A percentile compares a stretch with the other conserved stretches of the same genome.
phyloP scores from a whole-genome alignment of 2,113 vertebrate species.

The Pyrgilauda ruficollis region DNA sequence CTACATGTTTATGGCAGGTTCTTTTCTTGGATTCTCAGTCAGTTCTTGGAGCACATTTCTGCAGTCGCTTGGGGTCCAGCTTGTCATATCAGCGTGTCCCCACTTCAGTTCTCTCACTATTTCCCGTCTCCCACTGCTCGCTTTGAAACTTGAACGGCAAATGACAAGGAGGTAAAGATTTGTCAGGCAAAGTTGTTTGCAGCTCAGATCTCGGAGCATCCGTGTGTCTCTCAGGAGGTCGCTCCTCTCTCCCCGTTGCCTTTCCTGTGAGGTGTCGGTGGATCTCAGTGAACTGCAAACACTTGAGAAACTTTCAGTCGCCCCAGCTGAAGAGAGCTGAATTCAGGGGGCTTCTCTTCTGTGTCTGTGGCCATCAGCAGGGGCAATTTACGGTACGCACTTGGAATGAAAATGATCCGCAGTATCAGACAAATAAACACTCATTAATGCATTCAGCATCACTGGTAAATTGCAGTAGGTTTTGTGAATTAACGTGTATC shows the following conservation, averaged over 20 bases:
- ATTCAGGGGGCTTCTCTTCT: neutral
- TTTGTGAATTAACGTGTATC: constrained; percentile 51
- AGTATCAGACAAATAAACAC: constrained; percentile 3
- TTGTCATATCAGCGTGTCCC: neutral
- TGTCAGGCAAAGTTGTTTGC: neutral
- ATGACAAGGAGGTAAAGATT: neutral
- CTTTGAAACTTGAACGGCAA: neutral
- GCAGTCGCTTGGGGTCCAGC: neutral
- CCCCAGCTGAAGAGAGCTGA: neutral
- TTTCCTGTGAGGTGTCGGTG: neutral
- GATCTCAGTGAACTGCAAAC: neutral
- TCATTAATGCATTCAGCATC: constrained; percentile 56
- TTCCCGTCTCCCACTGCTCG: neutral
- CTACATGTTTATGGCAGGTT: neutral
- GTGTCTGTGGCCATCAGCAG: neutral
- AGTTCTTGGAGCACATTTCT: neutral
- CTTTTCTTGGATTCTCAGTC: neutral
- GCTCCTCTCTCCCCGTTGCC: neutral
- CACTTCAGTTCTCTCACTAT: neutral
- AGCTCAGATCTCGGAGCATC: neutral
- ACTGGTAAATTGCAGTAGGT: constrained; percentile 43
- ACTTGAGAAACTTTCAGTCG: constrained; percentile 57
- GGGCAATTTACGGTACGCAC: neutral
- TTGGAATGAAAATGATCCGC: constrained; percentile 28
- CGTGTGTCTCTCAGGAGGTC: neutral